A percentile compares a stretch with the other conserved stretches of the same genome.
These are phyloP conservation scores for Alauda arvensis DNA, from an alignment of 2,797 vertebrate genomes.

Conservation along the genomic window DNA sequence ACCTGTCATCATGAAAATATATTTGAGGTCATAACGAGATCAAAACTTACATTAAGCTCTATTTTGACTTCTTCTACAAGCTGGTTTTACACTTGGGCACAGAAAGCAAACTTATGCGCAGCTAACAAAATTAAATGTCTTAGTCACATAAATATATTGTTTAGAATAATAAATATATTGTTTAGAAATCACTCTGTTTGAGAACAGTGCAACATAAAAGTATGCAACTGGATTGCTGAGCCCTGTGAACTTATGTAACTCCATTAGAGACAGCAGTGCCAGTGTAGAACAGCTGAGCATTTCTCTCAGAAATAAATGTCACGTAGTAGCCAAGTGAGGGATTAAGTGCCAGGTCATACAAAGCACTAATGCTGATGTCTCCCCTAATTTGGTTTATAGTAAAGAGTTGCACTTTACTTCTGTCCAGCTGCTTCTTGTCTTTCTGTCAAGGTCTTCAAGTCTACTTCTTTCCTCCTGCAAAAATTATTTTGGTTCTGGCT, in stretches of 20 bases:
- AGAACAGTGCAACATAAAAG: fast-evolving
- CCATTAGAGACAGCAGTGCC: neutral
- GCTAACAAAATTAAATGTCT: neutral
- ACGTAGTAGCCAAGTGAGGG: neutral
- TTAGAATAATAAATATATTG: neutral
- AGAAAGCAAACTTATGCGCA: neutral
- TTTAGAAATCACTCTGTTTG: neutral
- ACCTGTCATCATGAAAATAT: neutral
- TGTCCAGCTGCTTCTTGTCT: neutral
- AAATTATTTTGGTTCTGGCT: neutral
- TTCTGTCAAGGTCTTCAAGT: neutral
- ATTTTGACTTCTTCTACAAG: neutral
- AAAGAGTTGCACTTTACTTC: neutral
- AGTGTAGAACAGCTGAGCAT: neutral
- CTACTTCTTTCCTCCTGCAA: neutral
- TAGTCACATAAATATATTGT: neutral
- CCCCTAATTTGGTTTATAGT: neutral
- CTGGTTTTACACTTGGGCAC: neutral
- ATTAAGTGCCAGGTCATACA: neutral
- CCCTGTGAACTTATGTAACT: neutral
- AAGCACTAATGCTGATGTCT: neutral
- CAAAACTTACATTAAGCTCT: neutral
- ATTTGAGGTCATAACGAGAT: neutral
- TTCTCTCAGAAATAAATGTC: neutral
- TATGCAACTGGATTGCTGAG: neutral